A percentile compares a stretch with the other conserved stretches of the same genome.
These are phyloP conservation scores for Drosophila nigromelanica DNA, from an alignment of 1,140 invertebrate species.

Conservation along the genomic window DNA sequence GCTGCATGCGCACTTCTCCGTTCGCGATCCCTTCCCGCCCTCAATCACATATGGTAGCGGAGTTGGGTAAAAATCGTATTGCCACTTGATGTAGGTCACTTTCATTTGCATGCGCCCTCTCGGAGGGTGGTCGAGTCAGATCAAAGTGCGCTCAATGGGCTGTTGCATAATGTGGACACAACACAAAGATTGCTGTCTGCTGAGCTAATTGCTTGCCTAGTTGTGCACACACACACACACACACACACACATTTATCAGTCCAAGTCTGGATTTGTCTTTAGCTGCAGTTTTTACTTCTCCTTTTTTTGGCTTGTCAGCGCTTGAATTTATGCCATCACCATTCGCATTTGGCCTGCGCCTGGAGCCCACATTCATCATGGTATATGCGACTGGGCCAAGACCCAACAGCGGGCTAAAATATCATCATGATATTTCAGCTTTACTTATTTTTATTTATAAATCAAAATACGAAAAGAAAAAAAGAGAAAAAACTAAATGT, in stretches of 20 bases:
- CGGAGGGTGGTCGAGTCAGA: conserved; percentile 63
- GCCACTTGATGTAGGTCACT: conserved; percentile 81
- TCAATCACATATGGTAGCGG: conserved; percentile 33
- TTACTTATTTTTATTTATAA: conserved; percentile 73
- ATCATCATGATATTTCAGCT: conserved; percentile 62
- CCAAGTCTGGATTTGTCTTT: conserved; percentile 16
- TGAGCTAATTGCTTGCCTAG: conserved; percentile 41
- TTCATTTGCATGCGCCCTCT: conserved; percentile 62
- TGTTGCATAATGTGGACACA: conserved; percentile 79
- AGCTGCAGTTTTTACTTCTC: conserved; percentile 16
- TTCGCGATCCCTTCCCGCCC: neutral
- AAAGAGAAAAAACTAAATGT: conserved; percentile 19
- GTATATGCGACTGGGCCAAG: neutral
- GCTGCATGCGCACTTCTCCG: conserved; percentile 32
- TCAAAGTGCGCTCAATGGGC: conserved; percentile 59
- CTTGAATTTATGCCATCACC: conserved; percentile 60
- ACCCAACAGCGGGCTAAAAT: conserved; percentile 27
- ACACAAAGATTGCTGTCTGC: conserved; percentile 49
- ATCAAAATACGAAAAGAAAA: conserved; percentile 61
- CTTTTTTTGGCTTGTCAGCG: conserved; percentile 29
- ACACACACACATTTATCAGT: conserved; percentile 13
- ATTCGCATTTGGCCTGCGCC: conserved; percentile 31
- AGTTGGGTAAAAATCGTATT: conserved; percentile 35
- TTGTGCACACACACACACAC: conserved; percentile 1
- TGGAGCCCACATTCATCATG: neutral